Percentiles rank a stretch among this genome's conserved stretches.
Evolutionary conservation across 2,113 vertebrate genomes (phyloP).

Genomic region (Salvator merianae): DNA sequence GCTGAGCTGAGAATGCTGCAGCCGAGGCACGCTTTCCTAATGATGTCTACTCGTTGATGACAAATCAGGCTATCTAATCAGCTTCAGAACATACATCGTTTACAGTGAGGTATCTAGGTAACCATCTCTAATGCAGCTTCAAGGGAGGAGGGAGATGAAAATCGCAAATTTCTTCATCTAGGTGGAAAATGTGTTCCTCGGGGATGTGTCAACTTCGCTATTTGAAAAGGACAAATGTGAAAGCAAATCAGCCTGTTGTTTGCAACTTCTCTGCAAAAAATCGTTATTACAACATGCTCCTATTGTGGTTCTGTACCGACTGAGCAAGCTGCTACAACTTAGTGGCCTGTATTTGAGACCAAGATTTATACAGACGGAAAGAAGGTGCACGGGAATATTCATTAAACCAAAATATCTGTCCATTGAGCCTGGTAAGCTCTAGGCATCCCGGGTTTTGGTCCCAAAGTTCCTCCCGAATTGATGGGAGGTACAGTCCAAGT

Average conservation of each 20-base stretch:
- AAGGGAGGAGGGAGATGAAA: conserved; percentile 48
- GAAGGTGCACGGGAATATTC: no score
- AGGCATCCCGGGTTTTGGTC: no score
- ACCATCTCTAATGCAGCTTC: conserved; percentile 21
- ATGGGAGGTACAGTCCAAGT: no score
- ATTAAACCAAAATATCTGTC: no score
- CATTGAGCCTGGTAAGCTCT: no score
- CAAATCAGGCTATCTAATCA: conserved; percentile 55
- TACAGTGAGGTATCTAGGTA: conserved; percentile 58
- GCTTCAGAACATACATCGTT: conserved; percentile 30
- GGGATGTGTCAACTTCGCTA: conserved; percentile 39
- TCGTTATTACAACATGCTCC: no score
- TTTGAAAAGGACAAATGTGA: conserved; percentile 35
- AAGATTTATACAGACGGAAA: no score
- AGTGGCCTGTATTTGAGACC: no score
- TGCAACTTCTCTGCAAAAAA: no score
- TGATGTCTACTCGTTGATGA: conserved; percentile 55
- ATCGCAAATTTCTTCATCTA: conserved; percentile 46
- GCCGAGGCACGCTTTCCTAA: conserved; percentile 56
- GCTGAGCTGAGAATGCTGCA: conserved; percentile 55
- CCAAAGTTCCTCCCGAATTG: no score
- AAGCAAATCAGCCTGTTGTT: background rate
- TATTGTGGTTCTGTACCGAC: no score
- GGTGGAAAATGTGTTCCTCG: conserved; percentile 56
- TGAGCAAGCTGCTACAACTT: no score